These are phyloP conservation scores for Oophaga sylvatica DNA, from an alignment of 2,797 vertebrate species.

Conservation along the genomic window DNA sequence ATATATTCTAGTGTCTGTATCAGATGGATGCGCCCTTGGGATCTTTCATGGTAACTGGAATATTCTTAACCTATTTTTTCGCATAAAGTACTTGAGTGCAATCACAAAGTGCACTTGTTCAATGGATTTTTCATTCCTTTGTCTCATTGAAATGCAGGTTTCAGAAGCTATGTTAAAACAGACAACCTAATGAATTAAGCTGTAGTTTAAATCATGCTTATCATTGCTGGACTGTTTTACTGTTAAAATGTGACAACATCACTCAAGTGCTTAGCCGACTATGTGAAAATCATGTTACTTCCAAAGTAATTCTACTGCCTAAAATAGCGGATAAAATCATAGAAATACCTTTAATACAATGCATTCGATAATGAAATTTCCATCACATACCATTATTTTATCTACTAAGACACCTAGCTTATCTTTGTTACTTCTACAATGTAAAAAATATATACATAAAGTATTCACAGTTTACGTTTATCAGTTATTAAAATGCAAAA, in stretches of 20 bases:
- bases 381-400: neutral
- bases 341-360: neutral
- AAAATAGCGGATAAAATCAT: neutral
- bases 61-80: slow-evolving; percentile 52
- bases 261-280: slow-evolving; percentile 23
- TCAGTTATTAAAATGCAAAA: no score
- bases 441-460: no score
- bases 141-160: slow-evolving; percentile 41
- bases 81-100: slow-evolving; percentile 52
- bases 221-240: slow-evolving; percentile 32
- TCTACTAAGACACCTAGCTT: neutral
- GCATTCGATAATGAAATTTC: neutral
- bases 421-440: no score
- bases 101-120: slow-evolving; percentile 54
- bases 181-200: slow-evolving; percentile 47
- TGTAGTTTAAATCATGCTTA: slow-evolving; percentile 31
- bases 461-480: no score
- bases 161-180: slow-evolving; percentile 40
- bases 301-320: neutral
- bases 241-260: slow-evolving; percentile 33
- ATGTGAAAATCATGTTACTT: slow-evolving; percentile 16
- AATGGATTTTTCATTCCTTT: slow-evolving; percentile 55
- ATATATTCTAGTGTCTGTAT: slow-evolving; percentile 24
- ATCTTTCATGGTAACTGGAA: slow-evolving; percentile 45
- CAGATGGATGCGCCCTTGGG: slow-evolving; percentile 28